phyloP scores from a whole-genome alignment of 64 coral and sea anemone species.

The Porites lutea region DNA sequence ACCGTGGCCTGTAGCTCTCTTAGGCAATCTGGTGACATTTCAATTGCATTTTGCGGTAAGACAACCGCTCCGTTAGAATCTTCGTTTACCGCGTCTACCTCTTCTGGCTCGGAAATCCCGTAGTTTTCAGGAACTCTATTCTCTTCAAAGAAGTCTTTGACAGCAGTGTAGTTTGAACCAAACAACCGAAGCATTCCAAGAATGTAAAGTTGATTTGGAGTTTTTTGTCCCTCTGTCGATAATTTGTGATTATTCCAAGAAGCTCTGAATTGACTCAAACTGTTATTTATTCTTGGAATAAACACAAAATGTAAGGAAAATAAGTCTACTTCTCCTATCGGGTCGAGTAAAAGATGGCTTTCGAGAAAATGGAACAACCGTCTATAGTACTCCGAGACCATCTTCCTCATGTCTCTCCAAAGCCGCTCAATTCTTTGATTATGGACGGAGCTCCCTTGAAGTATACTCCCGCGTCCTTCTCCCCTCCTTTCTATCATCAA shows the following conservation, averaged over 20 bases:
- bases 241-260: constrained; percentile 71
- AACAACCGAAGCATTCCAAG: constrained; percentile 27
- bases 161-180: constrained; percentile 23
- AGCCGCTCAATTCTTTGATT: constrained; percentile 37
- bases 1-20: background rate
- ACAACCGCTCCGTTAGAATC: background rate
- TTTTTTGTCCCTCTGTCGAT: constrained; percentile 18
- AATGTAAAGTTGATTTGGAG: constrained; percentile 56
- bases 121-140: background rate
- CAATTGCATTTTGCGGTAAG: background rate
- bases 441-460: constrained; percentile 37
- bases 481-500: constrained; percentile 10
- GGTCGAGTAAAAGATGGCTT: constrained; percentile 18
- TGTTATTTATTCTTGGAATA: constrained; percentile 42
- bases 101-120: no score
- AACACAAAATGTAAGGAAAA: constrained; percentile 25
- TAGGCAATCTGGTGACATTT: background rate
- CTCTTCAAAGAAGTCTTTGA: constrained; percentile 43
- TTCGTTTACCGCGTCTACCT: background rate
- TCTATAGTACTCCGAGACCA: constrained; percentile 44
- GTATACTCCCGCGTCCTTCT: constrained; percentile 47
- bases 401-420: constrained; percentile 38
- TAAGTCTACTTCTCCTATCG: constrained; percentile 5
- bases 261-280: background rate
- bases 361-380: constrained; percentile 27